These are phyloP conservation scores for Alloscopus bannaensis DNA, from an alignment of 2,888 invertebrate genomes.

Conservation along the genomic window DNA sequence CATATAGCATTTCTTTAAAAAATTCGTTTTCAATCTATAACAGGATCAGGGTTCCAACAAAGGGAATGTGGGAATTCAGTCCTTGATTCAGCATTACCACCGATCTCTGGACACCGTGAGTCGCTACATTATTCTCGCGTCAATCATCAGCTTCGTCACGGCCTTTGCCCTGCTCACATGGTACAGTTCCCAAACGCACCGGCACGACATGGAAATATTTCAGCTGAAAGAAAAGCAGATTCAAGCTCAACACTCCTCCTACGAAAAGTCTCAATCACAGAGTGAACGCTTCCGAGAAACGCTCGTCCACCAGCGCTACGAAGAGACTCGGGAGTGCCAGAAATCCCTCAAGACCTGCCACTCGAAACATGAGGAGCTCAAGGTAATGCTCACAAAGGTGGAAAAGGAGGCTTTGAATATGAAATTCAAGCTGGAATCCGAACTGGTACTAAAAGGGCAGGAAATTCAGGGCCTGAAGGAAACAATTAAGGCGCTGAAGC, in stretches of 20 bases:
- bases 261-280: not conserved
- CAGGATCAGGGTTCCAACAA: too few species aligned
- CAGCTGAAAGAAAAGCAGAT: slow-evolving; percentile 25
- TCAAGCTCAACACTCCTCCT: slow-evolving; percentile 8
- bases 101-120: slow-evolving; percentile 6
- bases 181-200: slow-evolving; percentile 37
- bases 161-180: slow-evolving; percentile 25
- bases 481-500: not conserved
- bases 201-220: slow-evolving; percentile 34
- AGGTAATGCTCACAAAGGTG: not conserved
- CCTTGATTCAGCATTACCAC: slow-evolving; percentile 31
- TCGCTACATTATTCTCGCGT: slow-evolving; percentile 30
- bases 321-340: slow-evolving; percentile 33
- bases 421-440: slow-evolving; percentile 11
- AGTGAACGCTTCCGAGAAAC: slow-evolving; percentile 33
- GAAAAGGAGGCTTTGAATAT: not conserved
- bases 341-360: slow-evolving; percentile 18
- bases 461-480: slow-evolving; percentile 15
- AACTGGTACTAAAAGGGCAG: not conserved
- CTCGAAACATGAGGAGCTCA: slow-evolving; percentile 2
- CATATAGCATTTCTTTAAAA: too few species aligned
- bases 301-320: slow-evolving; percentile 31
- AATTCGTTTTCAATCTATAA: too few species aligned
- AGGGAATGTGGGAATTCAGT: not conserved
- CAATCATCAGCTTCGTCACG: slow-evolving; percentile 19